Conservation (phyloP, 2,797 vertebrate species). For the Megaceryle alcyon region DNA sequence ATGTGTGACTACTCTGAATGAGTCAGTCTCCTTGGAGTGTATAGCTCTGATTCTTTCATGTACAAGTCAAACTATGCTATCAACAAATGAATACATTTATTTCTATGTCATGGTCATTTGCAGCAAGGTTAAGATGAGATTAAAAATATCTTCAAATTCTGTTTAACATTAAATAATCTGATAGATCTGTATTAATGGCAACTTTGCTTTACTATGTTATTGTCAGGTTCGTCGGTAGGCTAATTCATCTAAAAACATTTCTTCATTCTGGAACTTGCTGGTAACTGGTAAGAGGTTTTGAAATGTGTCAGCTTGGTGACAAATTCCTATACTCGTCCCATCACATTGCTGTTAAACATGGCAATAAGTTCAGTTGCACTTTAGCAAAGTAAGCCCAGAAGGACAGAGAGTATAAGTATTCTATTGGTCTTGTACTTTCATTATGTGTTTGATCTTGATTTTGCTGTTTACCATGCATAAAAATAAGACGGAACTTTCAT, state of each 20-base stretch:
- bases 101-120: not conserved
- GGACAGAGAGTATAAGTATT: not conserved
- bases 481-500: not conserved
- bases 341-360: not conserved
- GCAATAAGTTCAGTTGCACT: not conserved
- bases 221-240: not conserved
- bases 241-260: not conserved
- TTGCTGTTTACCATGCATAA: not conserved
- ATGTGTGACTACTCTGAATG: not conserved
- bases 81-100: not conserved
- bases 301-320: not conserved
- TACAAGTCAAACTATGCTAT: not conserved
- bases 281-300: not conserved
- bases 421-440: not conserved
- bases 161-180: not conserved
- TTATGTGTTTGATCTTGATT: not conserved
- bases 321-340: not conserved
- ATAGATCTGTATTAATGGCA: not conserved
- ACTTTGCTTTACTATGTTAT: not conserved
- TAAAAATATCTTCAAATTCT: not conserved
- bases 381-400: not conserved
- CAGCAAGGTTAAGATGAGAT: not conserved
- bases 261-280: not conserved
- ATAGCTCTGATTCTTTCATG: not conserved
- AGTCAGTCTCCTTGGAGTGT: not conserved